phyloP scores from a whole-genome alignment of 1,140 invertebrate genomes.

The Drosophila baimaii region DNA sequence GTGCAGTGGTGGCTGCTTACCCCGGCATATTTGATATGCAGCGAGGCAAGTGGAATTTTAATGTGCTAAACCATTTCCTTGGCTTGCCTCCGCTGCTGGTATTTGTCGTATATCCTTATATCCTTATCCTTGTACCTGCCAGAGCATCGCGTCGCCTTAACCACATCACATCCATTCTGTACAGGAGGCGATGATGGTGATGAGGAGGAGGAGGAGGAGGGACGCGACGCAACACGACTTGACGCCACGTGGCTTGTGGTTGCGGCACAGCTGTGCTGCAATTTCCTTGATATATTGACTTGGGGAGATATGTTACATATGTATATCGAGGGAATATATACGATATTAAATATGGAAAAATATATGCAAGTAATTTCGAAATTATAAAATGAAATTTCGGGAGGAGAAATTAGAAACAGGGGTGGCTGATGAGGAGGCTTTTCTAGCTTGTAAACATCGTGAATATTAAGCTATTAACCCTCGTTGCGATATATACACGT shows the following conservation, averaged over 20 bases:
- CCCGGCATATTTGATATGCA: constrained; percentile 78
- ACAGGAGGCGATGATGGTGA: background rate
- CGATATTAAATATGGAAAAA: background rate
- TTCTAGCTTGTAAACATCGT: background rate
- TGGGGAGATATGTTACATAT: background rate
- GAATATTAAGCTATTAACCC: background rate
- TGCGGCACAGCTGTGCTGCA: constrained; percentile 27
- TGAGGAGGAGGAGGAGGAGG: background rate
- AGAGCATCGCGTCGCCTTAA: constrained; percentile 10
- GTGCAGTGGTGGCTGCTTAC: constrained; percentile 45
- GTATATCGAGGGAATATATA: background rate
- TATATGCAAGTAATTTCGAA: background rate
- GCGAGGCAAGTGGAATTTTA: constrained; percentile 81
- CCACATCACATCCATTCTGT: constrained; percentile 30
- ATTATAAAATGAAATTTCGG: background rate
- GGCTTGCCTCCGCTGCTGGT: constrained; percentile 36
- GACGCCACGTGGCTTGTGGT: constrained; percentile 18
- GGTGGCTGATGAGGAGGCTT: background rate
- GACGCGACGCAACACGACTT: background rate
- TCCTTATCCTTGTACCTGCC: constrained; percentile 29
- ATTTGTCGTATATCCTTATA: constrained; percentile 33
- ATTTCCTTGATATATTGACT: constrained; percentile 45
- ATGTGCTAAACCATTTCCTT: constrained; percentile 80
- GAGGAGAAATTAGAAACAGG: background rate
- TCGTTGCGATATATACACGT: too few species aligned